These are phyloP conservation scores for Pontoporia blainvillei DNA, from an alignment of 2,113 vertebrate species.

Conservation along the genomic window DNA sequence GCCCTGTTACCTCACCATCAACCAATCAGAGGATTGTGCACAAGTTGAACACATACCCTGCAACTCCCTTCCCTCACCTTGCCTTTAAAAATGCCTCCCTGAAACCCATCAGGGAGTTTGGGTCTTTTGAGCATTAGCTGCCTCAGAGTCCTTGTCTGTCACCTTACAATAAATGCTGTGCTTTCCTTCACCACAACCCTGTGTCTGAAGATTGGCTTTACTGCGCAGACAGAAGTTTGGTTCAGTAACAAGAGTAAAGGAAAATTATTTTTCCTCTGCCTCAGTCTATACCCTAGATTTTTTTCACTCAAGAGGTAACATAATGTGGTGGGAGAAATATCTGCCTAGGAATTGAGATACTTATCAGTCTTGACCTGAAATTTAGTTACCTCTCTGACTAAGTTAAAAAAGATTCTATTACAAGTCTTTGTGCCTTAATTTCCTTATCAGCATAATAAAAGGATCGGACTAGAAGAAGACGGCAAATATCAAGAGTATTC, in stretches of 20 bases:
- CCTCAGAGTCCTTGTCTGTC: not conserved
- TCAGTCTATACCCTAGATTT: not conserved
- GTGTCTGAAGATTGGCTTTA: not conserved
- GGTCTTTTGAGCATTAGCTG: not conserved
- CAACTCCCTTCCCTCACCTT: not conserved
- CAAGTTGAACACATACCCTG: not conserved
- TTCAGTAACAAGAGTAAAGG: not conserved
- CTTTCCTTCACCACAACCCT: not conserved
- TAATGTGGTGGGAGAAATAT: not conserved
- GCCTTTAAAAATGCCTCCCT: not conserved
- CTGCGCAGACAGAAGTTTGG: not conserved
- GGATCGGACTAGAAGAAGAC: not conserved
- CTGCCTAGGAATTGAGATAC: not conserved
- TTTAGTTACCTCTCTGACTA: not conserved
- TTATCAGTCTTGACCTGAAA: not conserved
- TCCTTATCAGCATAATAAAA: not conserved
- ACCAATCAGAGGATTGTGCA: not conserved
- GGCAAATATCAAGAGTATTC: not conserved
- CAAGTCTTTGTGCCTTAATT: not conserved
- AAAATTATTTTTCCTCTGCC: not conserved
- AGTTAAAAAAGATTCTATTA: not conserved
- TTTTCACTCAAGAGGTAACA: not conserved
- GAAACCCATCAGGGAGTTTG: not conserved
- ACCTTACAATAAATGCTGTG: not conserved
- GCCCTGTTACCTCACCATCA: not conserved